These are phyloP conservation scores for Alouatta palliata DNA, from an alignment of 2,113 vertebrate genomes.

Conservation along the genomic window DNA sequence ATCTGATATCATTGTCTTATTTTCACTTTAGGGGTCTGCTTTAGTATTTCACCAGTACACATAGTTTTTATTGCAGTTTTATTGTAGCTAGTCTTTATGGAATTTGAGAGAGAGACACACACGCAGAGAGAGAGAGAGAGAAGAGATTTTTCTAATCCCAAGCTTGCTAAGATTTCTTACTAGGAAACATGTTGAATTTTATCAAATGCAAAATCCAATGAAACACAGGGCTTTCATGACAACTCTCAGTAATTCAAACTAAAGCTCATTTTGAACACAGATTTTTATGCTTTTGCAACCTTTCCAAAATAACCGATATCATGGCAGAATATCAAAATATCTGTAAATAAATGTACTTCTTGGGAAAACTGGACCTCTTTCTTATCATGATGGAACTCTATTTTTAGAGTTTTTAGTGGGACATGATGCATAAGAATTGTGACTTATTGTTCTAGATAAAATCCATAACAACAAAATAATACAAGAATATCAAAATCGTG, in stretches of 20 bases:
- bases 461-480: background rate
- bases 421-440: background rate
- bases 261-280: background rate
- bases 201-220: constrained; percentile 22
- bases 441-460: background rate
- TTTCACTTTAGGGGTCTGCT: background rate
- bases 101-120: background rate
- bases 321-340: background rate
- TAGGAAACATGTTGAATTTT: background rate
- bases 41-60: background rate
- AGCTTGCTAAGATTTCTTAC: constrained; percentile 9
- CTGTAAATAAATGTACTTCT: background rate
- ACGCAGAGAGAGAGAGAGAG: background rate
- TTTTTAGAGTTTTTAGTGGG: constrained; percentile 10
- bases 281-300: constrained; percentile 1
- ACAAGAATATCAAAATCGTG: background rate
- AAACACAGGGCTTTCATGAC: background rate
- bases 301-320: background rate
- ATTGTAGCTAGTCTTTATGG: background rate
- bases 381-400: background rate
- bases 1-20: background rate
- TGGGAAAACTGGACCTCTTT: background rate
- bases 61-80: background rate
- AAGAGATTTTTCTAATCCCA: background rate
- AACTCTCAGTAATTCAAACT: background rate